These are phyloP conservation scores for Synaphobranchus kaupii DNA, from an alignment of 2,797 vertebrate species.

Conservation along the genomic window DNA sequence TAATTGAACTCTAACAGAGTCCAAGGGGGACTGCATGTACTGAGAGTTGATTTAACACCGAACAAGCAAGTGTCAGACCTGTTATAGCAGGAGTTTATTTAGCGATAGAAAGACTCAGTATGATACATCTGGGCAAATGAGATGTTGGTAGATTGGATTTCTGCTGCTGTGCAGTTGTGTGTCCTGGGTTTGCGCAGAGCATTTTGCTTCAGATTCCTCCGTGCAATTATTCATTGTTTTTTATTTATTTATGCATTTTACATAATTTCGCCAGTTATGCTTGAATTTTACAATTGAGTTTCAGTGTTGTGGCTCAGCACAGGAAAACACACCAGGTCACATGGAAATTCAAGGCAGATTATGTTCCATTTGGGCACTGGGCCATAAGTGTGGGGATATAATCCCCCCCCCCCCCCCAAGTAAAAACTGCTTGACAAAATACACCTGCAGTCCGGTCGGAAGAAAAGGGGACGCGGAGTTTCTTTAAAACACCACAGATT, in stretches of 20 bases:
- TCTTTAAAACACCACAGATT: constrained; percentile 29
- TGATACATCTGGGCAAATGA: neutral
- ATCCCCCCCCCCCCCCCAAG: neutral
- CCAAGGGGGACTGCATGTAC: neutral
- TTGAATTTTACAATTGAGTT: neutral
- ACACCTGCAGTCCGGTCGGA: constrained; percentile 21
- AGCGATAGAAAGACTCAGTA: neutral
- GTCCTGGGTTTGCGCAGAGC: neutral
- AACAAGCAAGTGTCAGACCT: neutral
- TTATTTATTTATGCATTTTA: neutral
- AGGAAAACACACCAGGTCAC: neutral
- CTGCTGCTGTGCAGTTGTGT: neutral
- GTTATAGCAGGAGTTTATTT: neutral
- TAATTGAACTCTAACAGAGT: neutral
- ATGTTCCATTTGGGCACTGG: neutral
- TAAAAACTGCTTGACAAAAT: constrained; percentile 30
- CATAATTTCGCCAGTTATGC: neutral
- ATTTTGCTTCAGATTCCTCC: neutral
- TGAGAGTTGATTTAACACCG: neutral
- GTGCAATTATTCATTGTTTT: neutral
- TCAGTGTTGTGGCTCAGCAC: neutral
- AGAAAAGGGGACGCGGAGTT: constrained; percentile 24
- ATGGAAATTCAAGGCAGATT: neutral
- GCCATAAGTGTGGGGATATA: neutral
- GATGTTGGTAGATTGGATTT: neutral